Evolutionary conservation across 2,888 invertebrate genomes (phyloP), one percentile per base, ranked within the genome.

Genomic region (Polyommatus icarus): DNA sequence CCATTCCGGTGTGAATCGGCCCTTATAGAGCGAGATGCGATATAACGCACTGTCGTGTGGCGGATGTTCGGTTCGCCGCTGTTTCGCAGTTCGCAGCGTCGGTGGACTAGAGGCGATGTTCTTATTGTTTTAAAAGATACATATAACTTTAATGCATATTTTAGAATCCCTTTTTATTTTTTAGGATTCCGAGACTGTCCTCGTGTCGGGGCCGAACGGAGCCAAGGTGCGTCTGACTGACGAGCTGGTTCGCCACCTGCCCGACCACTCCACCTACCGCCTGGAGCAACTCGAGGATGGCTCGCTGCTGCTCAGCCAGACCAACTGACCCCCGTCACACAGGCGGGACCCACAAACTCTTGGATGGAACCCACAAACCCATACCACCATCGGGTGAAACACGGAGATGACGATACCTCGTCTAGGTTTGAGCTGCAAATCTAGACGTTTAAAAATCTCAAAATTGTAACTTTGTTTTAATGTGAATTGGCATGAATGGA

Each of bases 161-260:
- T 18, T 71, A 29, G 1, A 40, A 18, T 72, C 12, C 3, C 10
- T 76, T 46, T n/a, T 57, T 18, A 40, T 88, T 90, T 89, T 87
- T 18, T 92, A 95, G 93, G 95, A 95, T 59, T 90, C 87, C 78
- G 94, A 94, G 72, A 96, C 96, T 54, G 95, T 98, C 10, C 96
- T 96, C 81, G 95, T 98, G 76, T 96, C 96, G 83, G 98, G 98
- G 0, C 98, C 98, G 0, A 96, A 96, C 83, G 97, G 97, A 20
- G 97, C 98, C 8, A 96, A 97, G 83, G 96, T 99, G 0, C 95
- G 97, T 59, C 95, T 99, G 36, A 98, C 97, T 57, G 97, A 98
- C 88, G 98, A 98, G 84, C 95, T 98, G 76, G 96, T 98, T 20
- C 95, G 96, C 50, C 97, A 98, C 87, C 95, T 98, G 83, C 96